Conservation (phyloP, 2,797 vertebrate species). For the Poliocrania exsul region DNA sequence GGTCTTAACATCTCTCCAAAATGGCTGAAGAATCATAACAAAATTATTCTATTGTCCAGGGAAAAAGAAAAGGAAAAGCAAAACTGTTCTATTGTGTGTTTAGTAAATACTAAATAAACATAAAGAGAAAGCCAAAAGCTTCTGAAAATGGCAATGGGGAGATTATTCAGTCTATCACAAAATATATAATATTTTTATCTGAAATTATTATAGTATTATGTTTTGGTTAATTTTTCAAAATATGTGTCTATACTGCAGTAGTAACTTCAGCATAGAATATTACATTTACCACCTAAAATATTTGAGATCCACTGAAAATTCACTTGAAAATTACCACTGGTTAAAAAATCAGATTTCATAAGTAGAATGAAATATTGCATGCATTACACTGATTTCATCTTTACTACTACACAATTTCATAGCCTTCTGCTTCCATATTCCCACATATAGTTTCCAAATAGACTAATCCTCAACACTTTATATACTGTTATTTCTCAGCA, state of each 20-base stretch:
- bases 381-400: neutral
- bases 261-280: neutral
- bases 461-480: neutral
- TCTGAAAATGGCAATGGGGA: neutral
- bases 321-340: neutral
- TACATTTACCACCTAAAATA: neutral
- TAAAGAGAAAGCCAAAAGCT: neutral
- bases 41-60: neutral
- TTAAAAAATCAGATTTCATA: neutral
- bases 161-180: neutral
- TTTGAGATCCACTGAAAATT: neutral
- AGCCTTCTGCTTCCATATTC: neutral
- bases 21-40: neutral
- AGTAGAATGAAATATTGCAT: neutral
- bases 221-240: neutral
- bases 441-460: neutral
- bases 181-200: neutral
- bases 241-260: neutral
- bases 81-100: neutral
- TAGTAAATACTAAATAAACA: neutral
- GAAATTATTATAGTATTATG: neutral
- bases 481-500: neutral
- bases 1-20: neutral
- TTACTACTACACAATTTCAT: neutral
- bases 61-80: neutral